Percentiles rank a stretch among this genome's conserved stretches.
phyloP scores from a whole-genome alignment of 2,797 vertebrate species.

The Chrysocyon brachyurus region DNA sequence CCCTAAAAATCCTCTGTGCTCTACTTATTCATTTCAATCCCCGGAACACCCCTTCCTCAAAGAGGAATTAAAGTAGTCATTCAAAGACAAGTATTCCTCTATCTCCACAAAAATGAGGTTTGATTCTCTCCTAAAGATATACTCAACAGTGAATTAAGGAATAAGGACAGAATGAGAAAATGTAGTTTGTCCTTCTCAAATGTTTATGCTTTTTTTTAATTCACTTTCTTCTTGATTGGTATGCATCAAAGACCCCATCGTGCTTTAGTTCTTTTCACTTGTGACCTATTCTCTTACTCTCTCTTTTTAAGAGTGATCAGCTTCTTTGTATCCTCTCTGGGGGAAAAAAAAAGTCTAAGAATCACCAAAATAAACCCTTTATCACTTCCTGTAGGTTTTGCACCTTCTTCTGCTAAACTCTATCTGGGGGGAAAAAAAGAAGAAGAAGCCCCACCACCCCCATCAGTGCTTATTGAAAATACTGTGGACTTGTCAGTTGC shows the following conservation, averaged over 20 bases:
- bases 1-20: not conserved
- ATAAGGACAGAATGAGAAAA: constrained; percentile 17
- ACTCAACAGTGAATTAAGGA: constrained; percentile 51
- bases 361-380: not conserved
- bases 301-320: constrained; percentile 16
- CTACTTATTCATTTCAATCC: not conserved
- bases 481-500: not conserved
- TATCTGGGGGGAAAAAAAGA: not conserved
- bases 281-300: not conserved
- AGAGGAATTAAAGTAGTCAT: constrained; percentile 31
- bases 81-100: not conserved
- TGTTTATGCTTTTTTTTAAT: not conserved
- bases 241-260: not conserved
- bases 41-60: not conserved
- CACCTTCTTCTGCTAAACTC: constrained; percentile 42
- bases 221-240: not conserved
- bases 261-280: constrained; percentile 14
- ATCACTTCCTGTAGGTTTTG: not conserved
- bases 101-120: constrained; percentile 11
- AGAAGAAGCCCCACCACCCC: not conserved
- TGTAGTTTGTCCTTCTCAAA: not conserved
- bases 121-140: constrained; percentile 25
- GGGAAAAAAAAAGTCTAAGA: not conserved
- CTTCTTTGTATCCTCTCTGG: constrained; percentile 32
- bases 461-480: constrained; percentile 46